phyloP scores from a whole-genome alignment of 2,888 invertebrate species.

The Drosophila hamatofila region DNA sequence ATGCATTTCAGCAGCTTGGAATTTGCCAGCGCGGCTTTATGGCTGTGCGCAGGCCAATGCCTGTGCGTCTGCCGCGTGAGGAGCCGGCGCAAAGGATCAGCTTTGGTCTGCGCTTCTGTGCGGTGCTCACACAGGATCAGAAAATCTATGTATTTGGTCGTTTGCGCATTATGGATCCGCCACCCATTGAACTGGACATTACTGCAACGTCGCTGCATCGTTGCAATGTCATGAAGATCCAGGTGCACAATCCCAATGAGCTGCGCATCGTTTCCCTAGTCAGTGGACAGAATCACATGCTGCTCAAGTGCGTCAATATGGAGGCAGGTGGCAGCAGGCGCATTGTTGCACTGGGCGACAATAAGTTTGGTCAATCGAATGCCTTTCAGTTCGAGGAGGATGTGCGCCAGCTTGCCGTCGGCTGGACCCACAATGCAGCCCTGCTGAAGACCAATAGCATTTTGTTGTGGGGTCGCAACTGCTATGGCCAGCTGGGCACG shows the following conservation, averaged over 20 bases:
- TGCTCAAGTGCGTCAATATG: slow-evolving; percentile 72
- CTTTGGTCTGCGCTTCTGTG: slow-evolving; percentile 83
- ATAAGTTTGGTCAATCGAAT: slow-evolving; percentile 91
- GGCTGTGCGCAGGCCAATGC: slow-evolving; percentile 82
- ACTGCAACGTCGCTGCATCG: slow-evolving; percentile 81
- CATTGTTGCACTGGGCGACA: slow-evolving; percentile 92
- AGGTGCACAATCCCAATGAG: slow-evolving; percentile 70
- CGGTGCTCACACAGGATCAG: slow-evolving; percentile 81
- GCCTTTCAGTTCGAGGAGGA: slow-evolving; percentile 86
- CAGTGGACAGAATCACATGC: slow-evolving; percentile 92
- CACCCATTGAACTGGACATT: slow-evolving; percentile 78
- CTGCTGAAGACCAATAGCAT: slow-evolving; percentile 88
- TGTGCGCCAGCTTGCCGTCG: slow-evolving; percentile 87
- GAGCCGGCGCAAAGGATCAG: slow-evolving; percentile 77
- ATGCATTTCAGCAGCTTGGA: slow-evolving; percentile 91
- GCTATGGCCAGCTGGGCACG: slow-evolving; percentile 91
- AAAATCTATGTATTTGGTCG: slow-evolving; percentile 84
- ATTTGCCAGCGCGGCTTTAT: slow-evolving; percentile 86
- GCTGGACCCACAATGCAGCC: slow-evolving; percentile 92
- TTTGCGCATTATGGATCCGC: slow-evolving; percentile 76
- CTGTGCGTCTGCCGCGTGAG: slow-evolving; percentile 79
- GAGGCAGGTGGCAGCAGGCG: slow-evolving; percentile 72
- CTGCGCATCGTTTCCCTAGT: slow-evolving; percentile 88
- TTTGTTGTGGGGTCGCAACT: slow-evolving; percentile 92
- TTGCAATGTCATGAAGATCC: slow-evolving; percentile 77